These are phyloP conservation scores for Pycnomerus fuliginosus DNA, from an alignment of 2,888 invertebrate species.

Conservation along the genomic window DNA sequence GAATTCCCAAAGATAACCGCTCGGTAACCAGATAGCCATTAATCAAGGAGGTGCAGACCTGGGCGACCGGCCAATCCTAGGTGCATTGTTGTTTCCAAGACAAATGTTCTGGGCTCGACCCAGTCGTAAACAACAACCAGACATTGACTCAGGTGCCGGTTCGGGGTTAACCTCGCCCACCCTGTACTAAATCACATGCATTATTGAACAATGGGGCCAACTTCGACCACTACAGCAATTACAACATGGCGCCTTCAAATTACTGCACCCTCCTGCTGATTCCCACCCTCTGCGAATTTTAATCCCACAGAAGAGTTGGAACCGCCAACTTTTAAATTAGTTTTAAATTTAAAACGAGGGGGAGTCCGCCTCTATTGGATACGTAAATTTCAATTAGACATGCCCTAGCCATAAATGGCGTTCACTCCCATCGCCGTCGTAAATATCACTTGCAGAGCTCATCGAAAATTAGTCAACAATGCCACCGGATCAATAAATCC, in stretches of 20 bases:
- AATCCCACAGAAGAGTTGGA: conserved; percentile 35
- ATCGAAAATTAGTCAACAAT: no score
- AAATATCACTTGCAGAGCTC: no score
- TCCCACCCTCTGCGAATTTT: conserved; percentile 36
- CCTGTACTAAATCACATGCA: conserved; percentile 47
- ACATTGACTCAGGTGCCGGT: conserved; percentile 42
- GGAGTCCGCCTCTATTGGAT: conserved; percentile 34
- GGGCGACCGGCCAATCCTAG: conserved; percentile 37
- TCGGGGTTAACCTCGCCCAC: conserved; percentile 41
- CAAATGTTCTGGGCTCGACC: conserved; percentile 42
- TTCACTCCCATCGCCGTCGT: no score
- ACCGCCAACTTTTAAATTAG: conserved; percentile 40
- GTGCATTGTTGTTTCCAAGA: conserved; percentile 43
- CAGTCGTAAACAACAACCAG: conserved; percentile 39
- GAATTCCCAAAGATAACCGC: conserved; percentile 17
- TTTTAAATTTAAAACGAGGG: conserved; percentile 41
- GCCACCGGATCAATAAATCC: no score
- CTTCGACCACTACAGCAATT: conserved; percentile 42
- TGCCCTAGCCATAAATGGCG: no score
- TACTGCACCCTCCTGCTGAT: conserved; percentile 6
- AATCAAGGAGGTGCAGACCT: conserved; percentile 40
- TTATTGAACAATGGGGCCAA: conserved; percentile 49
- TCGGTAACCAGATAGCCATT: conserved; percentile 36
- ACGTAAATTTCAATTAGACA: conserved; percentile 40
- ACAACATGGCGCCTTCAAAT: conserved; percentile 45